phyloP scores from a whole-genome alignment of 2,113 vertebrate genomes.

The Nothocercus nigrocapillus region DNA sequence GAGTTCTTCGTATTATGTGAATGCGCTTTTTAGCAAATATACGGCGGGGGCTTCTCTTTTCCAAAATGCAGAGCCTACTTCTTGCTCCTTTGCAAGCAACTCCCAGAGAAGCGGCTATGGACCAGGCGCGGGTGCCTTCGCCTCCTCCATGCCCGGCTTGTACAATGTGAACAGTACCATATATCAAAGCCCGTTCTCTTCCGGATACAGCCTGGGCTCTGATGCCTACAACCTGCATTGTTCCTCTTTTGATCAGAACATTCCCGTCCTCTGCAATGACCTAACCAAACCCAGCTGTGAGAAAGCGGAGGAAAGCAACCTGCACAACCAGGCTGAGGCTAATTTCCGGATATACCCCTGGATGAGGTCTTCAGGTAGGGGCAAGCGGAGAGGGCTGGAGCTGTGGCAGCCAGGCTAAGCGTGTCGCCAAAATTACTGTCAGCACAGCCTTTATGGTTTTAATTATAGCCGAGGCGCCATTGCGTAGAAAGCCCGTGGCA shows the following conservation, averaged over 20 bases:
- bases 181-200: conserved; percentile 85
- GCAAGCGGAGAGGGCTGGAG: conserved; percentile 58
- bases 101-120: conserved; percentile 86
- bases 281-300: conserved; percentile 87
- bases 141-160: conserved; percentile 85
- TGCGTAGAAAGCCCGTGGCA: conserved; percentile 84
- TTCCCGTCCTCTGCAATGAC: conserved; percentile 87
- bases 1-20: conserved; percentile 97
- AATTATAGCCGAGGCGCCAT: conserved; percentile 87
- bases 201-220: conserved; percentile 84
- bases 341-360: conserved; percentile 91
- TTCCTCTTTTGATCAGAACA: conserved; percentile 89
- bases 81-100: conserved; percentile 87
- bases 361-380: conserved; percentile 94
- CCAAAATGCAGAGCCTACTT: conserved; percentile 87
- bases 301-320: conserved; percentile 84
- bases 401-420: conserved; percentile 58
- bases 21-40: conserved; percentile 95
- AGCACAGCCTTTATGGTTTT: conserved; percentile 84
- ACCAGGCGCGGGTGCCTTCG: conserved; percentile 83
- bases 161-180: conserved; percentile 88
- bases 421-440: conserved; percentile 71
- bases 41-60: conserved; percentile 87
- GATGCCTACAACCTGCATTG: conserved; percentile 87
- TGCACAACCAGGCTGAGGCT: conserved; percentile 85